Base-by-base conservation (phyloP, 2,113 vertebrate genomes). In the Enhydra lutris region DNA sequence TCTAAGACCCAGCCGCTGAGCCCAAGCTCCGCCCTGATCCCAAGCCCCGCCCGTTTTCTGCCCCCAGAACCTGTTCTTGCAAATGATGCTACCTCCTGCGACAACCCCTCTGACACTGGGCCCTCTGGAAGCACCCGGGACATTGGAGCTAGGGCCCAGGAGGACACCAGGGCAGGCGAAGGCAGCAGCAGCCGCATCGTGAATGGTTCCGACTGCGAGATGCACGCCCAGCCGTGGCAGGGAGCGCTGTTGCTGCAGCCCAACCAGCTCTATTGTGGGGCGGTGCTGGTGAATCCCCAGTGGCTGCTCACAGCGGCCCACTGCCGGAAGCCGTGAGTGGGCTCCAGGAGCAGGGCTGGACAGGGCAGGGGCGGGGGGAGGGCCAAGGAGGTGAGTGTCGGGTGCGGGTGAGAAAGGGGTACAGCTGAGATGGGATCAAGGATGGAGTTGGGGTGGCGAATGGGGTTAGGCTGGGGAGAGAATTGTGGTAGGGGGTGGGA, bases 221-320 rank as follows among this genome's bases (percentile, higher is more conserved):
- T 0, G 67, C n/a, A 88, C n/a, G 1, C 57, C 0, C 90, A 97
- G 89, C 97, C 94, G 0, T 98, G 98, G 98, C 98, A 98, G 94
- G 98, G 39, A 0, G 97, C 95, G 0, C 94, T 98, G 87, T 14
- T 98, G 76, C 26, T 91, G 59, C 31, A 3, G 0, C 87, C 87
- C 92, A 81, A 20, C 89, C 79, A 71, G 17, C 96, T 98, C 8
- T 98, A 97, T 90, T 98, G 98, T 0, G 98, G 98, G 4, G 98
- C 96, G 0, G 98, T 97, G 88, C 12, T 98, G 96, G 9, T 98
- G 34, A 7, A 1, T 0, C 59, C 82, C 0, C 98, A 93, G 26
- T 98, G 98, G 97, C 95, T 98, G 26, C 93, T 98, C 61, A 98
- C 98, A 0, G 98, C 98, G 0, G 98, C 98, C 3, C 98, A 98